A percentile compares a stretch with the other conserved stretches of the same genome.
These are phyloP conservation scores for Rhinoraja longicauda DNA, from an alignment of 2,797 vertebrate genomes.

Conservation along the genomic window DNA sequence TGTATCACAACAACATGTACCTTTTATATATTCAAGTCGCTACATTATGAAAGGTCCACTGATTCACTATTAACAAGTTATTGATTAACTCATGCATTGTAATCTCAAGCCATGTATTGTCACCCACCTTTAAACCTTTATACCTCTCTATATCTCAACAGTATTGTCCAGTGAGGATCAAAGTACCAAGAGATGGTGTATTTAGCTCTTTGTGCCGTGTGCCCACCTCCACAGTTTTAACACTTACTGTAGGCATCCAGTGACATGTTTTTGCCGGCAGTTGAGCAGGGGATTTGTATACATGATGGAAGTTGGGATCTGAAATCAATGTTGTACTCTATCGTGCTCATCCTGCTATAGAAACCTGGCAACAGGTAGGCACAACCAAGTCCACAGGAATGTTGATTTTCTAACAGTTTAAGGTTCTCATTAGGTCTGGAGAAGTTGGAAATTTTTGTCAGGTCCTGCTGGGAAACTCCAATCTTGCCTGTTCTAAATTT, in stretches of 20 bases:
- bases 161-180: neutral
- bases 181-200: no score
- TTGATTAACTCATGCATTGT: neutral
- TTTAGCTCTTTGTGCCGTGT: no score
- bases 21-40: neutral
- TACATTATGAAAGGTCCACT: neutral
- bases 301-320: neutral
- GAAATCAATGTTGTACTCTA: neutral
- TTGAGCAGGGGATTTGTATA: no score
- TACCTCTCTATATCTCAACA: neutral
- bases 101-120: neutral
- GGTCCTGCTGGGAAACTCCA: neutral
- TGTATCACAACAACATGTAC: neutral
- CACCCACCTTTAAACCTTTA: neutral
- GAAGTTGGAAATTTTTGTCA: neutral
- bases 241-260: no score
- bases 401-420: neutral
- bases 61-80: neutral
- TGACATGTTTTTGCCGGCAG: no score
- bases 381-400: neutral
- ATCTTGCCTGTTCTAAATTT: neutral
- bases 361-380: neutral
- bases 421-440: neutral
- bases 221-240: no score
- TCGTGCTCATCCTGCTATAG: neutral